phyloP scores from a whole-genome alignment of 2,888 invertebrate species.

The Baccha elongata region DNA sequence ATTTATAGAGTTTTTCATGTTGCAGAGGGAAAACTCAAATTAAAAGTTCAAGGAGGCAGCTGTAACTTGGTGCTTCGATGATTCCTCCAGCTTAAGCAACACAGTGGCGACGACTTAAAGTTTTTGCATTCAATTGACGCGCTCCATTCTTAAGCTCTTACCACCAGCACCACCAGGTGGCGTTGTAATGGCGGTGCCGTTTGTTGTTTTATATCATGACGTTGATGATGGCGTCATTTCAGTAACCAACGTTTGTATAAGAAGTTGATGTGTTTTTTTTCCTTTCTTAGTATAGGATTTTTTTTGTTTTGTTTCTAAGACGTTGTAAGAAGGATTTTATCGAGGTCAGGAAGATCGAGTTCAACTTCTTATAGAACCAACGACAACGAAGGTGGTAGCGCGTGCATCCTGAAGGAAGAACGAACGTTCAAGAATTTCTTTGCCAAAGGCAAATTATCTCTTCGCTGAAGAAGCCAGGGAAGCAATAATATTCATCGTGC shows the following conservation, averaged over 20 bases:
- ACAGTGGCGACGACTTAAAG: background rate
- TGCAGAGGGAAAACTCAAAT: constrained; percentile 58
- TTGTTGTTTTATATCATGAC: constrained; percentile 44
- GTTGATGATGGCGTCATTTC: constrained; percentile 27
- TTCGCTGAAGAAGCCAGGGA: constrained; percentile 23
- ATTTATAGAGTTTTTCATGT: constrained; percentile 69
- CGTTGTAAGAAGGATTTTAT: constrained; percentile 12
- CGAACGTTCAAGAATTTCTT: constrained; percentile 40
- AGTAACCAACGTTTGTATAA: background rate
- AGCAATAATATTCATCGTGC: constrained; percentile 13
- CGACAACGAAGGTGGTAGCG: background rate
- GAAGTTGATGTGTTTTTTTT: background rate
- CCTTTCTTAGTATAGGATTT: background rate
- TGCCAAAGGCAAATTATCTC: constrained; percentile 64
- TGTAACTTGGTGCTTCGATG: constrained; percentile 1
- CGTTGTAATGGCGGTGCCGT: constrained; percentile 37
- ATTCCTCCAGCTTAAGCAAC: background rate
- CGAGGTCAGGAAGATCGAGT: constrained; percentile 30
- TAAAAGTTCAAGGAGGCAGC: constrained; percentile 64
- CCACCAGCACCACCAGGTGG: constrained; percentile 21
- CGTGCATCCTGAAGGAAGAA: constrained; percentile 25
- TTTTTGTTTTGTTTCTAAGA: background rate
- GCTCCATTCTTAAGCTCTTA: constrained; percentile 23
- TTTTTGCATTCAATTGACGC: constrained; percentile 43
- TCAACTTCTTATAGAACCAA: constrained; percentile 20